Conservation (phyloP, 2,797 vertebrate species). For the Halcyon chelicuti region DNA sequence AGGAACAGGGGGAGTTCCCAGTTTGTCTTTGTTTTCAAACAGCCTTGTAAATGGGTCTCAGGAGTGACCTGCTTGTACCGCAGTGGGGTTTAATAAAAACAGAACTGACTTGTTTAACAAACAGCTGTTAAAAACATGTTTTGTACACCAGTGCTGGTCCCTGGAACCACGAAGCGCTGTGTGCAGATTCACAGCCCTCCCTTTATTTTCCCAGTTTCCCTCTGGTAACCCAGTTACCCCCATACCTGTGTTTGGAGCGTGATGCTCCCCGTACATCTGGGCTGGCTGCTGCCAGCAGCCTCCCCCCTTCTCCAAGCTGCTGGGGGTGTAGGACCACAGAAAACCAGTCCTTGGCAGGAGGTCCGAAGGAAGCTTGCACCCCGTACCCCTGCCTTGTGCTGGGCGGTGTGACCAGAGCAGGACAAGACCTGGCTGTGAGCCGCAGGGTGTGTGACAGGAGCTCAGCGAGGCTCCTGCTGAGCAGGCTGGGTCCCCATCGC, state of each 20-base stretch:
- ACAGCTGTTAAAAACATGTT: neutral
- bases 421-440: rapidly evolving
- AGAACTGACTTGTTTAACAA: conserved; percentile 53
- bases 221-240: rapidly evolving
- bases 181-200: neutral
- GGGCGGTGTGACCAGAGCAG: rapidly evolving
- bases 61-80: conserved; percentile 47
- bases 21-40: neutral
- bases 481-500: neutral
- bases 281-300: neutral
- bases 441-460: neutral
- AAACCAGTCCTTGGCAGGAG: neutral
- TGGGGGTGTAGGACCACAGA: neutral
- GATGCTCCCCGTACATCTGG: rapidly evolving
- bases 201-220: neutral
- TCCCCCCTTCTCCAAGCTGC: neutral
- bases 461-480: rapidly evolving
- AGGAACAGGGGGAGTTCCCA: neutral
- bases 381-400: rapidly evolving
- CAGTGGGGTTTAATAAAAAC: conserved; percentile 65
- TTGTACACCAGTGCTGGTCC: neutral
- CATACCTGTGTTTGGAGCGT: neutral
- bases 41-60: conserved; percentile 20
- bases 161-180: neutral
- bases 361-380: neutral